These are phyloP conservation scores for Mythimna impura DNA, from an alignment of 2,888 invertebrate genomes.

Conservation along the genomic window DNA sequence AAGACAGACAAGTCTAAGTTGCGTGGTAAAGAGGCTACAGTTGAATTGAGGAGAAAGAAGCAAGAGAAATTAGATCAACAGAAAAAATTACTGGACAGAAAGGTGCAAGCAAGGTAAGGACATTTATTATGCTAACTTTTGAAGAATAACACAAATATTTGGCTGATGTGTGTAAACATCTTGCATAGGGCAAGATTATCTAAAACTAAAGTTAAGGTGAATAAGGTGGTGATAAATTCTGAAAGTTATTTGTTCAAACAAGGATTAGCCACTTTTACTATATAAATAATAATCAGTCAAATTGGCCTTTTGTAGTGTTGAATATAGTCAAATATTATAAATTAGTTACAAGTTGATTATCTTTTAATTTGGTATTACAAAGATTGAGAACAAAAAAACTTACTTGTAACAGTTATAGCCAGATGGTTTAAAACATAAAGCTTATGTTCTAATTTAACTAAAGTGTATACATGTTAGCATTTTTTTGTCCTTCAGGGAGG, in stretches of 20 bases:
- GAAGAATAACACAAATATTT: background rate
- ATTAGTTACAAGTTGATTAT: no score
- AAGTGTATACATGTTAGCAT: background rate
- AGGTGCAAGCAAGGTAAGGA: conserved; percentile 82
- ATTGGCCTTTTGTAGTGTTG: background rate
- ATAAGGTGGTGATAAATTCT: no score
- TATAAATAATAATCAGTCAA: background rate
- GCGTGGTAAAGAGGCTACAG: conserved; percentile 82
- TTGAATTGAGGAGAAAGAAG: conserved; percentile 77
- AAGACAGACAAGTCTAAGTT: conserved; percentile 80
- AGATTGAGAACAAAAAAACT: background rate
- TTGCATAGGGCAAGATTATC: no score
- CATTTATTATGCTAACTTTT: background rate
- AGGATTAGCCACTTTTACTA: background rate
- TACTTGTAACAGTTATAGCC: no score
- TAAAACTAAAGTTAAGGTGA: no score
- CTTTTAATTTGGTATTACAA: background rate
- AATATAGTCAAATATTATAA: background rate
- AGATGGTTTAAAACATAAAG: background rate
- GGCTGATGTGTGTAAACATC: background rate
- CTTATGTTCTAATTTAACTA: no score
- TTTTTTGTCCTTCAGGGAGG: conserved; percentile 74
- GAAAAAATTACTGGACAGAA: conserved; percentile 83
- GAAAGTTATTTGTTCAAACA: background rate
- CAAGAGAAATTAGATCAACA: conserved; percentile 84